Conservation (phyloP, 2,797 vertebrate species). For the Eurystomus glaucurus region DNA sequence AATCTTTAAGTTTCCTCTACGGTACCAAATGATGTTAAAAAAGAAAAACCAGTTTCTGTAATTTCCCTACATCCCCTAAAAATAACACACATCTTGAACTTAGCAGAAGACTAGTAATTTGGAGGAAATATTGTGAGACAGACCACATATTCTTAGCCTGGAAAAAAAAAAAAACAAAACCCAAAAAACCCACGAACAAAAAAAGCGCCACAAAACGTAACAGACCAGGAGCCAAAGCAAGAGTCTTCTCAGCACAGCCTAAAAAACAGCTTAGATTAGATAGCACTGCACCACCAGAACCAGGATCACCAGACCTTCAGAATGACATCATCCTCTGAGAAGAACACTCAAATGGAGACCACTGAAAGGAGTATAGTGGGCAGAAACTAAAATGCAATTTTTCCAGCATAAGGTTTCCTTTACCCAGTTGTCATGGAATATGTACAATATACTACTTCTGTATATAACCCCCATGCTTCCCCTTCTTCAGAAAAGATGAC, state of each 20-base stretch:
- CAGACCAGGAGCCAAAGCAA: neutral
- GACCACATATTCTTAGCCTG: neutral
- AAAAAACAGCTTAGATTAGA: neutral
- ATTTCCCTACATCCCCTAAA: neutral
- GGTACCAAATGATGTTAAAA: neutral
- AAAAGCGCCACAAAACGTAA: neutral
- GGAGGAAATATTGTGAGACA: neutral
- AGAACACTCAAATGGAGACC: neutral
- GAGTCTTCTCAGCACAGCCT: neutral
- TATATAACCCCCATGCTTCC: neutral
- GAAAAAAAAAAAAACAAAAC: neutral
- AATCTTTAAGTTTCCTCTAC: neutral
- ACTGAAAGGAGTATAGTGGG: neutral
- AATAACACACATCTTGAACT: neutral
- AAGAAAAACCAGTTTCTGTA: neutral
- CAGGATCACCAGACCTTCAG: neutral
- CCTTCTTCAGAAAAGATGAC: accelerated
- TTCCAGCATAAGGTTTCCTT: neutral
- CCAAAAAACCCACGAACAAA: neutral
- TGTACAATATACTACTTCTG: neutral
- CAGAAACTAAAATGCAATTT: neutral
- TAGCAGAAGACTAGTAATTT: neutral
- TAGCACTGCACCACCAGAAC: neutral
- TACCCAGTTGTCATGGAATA: neutral
- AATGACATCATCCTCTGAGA: neutral